phyloP scores from a whole-genome alignment of 2,888 invertebrate genomes.

The Leptinotarsa juncta region DNA sequence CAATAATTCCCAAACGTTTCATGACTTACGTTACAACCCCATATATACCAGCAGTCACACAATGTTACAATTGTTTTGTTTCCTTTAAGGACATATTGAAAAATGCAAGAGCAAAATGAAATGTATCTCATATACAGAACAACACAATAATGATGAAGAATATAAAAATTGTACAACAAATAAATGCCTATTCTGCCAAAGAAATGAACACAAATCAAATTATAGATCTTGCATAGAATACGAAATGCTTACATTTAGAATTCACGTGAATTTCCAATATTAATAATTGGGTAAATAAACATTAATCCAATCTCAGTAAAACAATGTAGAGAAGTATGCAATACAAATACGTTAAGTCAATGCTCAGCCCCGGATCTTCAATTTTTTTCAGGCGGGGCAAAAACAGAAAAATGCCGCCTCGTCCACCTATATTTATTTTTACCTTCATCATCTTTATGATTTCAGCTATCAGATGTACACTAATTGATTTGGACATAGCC shows the following conservation, averaged over 20 bases:
- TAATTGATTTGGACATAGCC: not conserved
- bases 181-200: not conserved
- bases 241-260: not conserved
- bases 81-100: not conserved
- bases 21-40: not conserved
- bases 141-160: not conserved
- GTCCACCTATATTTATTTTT: too few species aligned
- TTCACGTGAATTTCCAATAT: not conserved
- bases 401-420: too few species aligned
- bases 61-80: not conserved
- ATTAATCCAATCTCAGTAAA: not conserved
- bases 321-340: not conserved
- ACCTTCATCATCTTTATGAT: too few species aligned
- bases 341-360: not conserved
- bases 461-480: too few species aligned
- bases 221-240: too few species aligned
- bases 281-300: not conserved
- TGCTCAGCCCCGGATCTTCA: too few species aligned
- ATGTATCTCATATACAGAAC: not conserved
- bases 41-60: not conserved
- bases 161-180: not conserved
- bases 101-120: constrained; percentile 7
- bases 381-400: too few species aligned
- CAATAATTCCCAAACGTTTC: not conserved
- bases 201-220: too few species aligned